A percentile compares a stretch with the other conserved stretches of the same genome.
Evolutionary conservation across 2,797 vertebrate genomes (phyloP).

Genomic region (Rhynchonycteris naso): DNA sequence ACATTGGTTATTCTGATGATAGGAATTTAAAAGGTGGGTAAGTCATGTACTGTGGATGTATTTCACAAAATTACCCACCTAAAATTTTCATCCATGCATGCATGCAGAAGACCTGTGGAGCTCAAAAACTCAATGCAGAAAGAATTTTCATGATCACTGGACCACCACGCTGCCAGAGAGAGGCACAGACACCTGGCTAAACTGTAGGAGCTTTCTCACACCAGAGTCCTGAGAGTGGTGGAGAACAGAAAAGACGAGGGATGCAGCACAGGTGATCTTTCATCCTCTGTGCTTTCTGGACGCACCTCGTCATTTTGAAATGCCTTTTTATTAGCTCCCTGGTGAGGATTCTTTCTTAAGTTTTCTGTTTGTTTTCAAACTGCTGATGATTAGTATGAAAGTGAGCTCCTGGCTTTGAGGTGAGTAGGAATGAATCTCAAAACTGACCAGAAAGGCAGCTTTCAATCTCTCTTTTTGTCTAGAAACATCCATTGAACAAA

Average conservation of each 20-base stretch:
- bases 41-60: background rate
- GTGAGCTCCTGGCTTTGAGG: background rate
- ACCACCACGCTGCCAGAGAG: fast-evolving
- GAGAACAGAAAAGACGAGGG: background rate
- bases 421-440: constrained; percentile 4
- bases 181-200: background rate
- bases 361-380: constrained; percentile 10
- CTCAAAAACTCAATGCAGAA: background rate
- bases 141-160: background rate
- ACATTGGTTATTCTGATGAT: background rate
- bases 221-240: background rate
- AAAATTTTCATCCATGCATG: background rate
- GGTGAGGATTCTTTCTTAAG: background rate
- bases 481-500: background rate
- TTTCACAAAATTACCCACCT: background rate
- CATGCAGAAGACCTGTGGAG: background rate
- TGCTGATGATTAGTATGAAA: background rate
- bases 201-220: fast-evolving
- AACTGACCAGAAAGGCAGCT: background rate
- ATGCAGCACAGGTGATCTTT: background rate
- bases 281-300: background rate
- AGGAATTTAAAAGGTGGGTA: background rate
- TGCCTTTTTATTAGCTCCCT: background rate
- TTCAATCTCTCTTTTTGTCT: background rate
- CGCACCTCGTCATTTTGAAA: background rate